Evolutionary conservation across 2,888 invertebrate genomes (phyloP), one percentile per base, ranked within the genome.

Genomic region (Mechanitis messenoides): DNA sequence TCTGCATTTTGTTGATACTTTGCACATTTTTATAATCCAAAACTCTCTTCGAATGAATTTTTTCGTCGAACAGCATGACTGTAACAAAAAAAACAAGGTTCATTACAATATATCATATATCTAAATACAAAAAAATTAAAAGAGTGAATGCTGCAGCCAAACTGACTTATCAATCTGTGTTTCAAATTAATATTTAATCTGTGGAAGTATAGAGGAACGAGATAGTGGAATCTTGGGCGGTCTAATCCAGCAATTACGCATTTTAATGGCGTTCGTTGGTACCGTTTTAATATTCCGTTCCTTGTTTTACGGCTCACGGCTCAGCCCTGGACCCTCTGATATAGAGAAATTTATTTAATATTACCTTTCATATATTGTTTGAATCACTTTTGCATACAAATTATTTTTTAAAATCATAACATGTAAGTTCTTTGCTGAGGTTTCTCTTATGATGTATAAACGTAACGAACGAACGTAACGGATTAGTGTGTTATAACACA

Each of bases 221-320:
- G 83, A 83, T 82, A 81, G 81, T 79, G 87, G 85, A 88, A 87
- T 90, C 89, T 90, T 89, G 85, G 83, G 85, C 80, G 83, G 79
- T 79, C 80, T 89, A 90, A 90, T 88, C 89, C 84, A 83, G 85
- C 87, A 90, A 90, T 90, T 90, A 88, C 85, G 86, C 83, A 90
- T 88, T 90, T 89, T 89, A 88, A 90, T 89, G 85, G 86, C 83
- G 81, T 85, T 86, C 83, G 50, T 50, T 50, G 31, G 66, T 71
- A 77, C 79, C 84, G 79, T 89, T 89, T 89, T 89, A 89, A 88
- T 89, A 89, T 89, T 88, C 87, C 76, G 71, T 77, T 84, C 87
- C 88, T 84, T 83, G 87, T 87, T 89, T 87, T 85, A 87, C 83
- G 81, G 80, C 77, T 71, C 75, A 71, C 68, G 77, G 81, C 76